phyloP scores from a whole-genome alignment of 2,888 invertebrate species.

The Volucella zonaria region DNA sequence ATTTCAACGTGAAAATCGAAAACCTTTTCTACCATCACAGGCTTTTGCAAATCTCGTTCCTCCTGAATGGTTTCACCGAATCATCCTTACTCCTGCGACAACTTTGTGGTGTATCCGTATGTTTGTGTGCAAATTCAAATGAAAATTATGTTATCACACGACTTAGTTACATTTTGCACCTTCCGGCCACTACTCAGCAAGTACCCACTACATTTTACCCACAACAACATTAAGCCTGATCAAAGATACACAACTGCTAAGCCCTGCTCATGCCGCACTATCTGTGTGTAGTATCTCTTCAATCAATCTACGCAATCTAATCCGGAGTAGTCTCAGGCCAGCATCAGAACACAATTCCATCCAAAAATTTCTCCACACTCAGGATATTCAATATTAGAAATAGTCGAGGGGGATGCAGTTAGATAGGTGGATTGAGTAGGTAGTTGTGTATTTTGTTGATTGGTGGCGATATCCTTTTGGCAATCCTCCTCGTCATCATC shows the following conservation, averaged over 20 bases:
- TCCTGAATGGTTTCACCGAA: no score
- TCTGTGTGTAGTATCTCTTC: conserved; percentile 58
- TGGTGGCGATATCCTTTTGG: conserved; percentile 71
- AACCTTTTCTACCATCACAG: no score
- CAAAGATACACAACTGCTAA: conserved; percentile 49
- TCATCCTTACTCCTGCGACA: no score
- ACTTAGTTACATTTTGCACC: conserved; percentile 64
- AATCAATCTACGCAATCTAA: conserved; percentile 74
- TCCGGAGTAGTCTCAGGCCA: conserved; percentile 47
- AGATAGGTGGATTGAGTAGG: no score
- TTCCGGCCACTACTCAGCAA: conserved; percentile 62
- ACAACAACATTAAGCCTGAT: conserved; percentile 66
- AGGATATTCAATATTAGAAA: conserved; percentile 56
- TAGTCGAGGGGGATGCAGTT: conserved; percentile 17
- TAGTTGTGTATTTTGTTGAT: conserved; percentile 59
- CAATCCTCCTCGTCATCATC: conserved; percentile 30
- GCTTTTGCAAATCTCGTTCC: no score
- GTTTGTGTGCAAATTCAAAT: conserved; percentile 54
- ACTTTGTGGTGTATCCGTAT: no score
- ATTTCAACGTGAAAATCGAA: no score
- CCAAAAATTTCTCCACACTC: conserved; percentile 38
- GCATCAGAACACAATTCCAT: conserved; percentile 46
- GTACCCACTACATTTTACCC: conserved; percentile 54
- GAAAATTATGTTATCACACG: conserved; percentile 72
- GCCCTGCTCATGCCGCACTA: conserved; percentile 11